Base-by-base conservation (phyloP, 2,888 invertebrate genomes). In the Prosapia bicincta region DNA sequence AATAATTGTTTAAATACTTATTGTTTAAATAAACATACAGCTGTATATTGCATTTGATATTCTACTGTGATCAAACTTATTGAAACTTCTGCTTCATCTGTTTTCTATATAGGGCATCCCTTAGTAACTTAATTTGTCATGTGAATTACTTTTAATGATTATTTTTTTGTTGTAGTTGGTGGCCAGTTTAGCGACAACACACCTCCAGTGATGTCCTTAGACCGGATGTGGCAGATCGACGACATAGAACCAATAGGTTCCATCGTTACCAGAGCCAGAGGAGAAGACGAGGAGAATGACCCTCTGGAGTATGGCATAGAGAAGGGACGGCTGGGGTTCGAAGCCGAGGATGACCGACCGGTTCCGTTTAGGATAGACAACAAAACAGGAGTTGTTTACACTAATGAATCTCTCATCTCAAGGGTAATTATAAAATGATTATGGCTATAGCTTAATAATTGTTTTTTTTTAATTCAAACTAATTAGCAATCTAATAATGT, bases 301-400 rank as follows among this genome's bases (percentile, higher is more conserved):
- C 85, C 86, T 10, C 86, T 94, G 38, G 88, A 86, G 70, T 95
- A 89, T 81, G 92, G 91, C 0, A 83, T 95, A 78, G 93, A 94
- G 83, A 89, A 90, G 0, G 82, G 81, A 10, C 82, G 82, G 9
- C 83, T 82, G 71, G 80, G 78, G 70, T 82, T 79, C 71, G 78
- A 83, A 23, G 78, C 79, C 7, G 85, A 86, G 0, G 86, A 86
- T 0, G 85, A 86, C 0, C 81, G 83, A 32, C 88, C 89, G 3
- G 86, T 92, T 25, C 95, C 95, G 0, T 96, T 96, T 83, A 85
- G 88, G 67, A 95, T 96, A 78, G 90, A 96, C 84, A 88, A 90
- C 43, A 85, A 86, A 3, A 92, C 92, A 0, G 96, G 96, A 30
- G 90, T 90, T 5, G 92, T 96, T 72, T 92, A 90, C 81, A 88